A percentile compares a stretch with the other conserved stretches of the same genome.
These are phyloP conservation scores for Catamblyrhynchus diadema DNA, from an alignment of 2,797 vertebrate species.

Conservation along the genomic window DNA sequence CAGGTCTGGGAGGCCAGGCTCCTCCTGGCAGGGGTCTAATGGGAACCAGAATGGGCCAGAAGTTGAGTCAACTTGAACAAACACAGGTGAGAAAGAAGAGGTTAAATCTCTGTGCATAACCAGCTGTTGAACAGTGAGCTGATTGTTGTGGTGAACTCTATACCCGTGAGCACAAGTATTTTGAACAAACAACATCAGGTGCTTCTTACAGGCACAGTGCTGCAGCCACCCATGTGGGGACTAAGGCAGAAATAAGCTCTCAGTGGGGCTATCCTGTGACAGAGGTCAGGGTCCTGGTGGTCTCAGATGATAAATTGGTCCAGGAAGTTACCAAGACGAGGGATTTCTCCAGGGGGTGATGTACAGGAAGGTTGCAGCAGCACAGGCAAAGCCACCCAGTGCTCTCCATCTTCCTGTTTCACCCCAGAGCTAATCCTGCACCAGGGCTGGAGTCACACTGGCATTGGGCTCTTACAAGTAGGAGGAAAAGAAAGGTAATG, in stretches of 20 bases:
- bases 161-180: background rate
- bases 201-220: accelerated
- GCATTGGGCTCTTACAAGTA: accelerated
- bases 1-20: background rate
- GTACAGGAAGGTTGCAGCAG: background rate
- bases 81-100: background rate
- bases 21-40: background rate
- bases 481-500: background rate
- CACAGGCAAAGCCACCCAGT: background rate
- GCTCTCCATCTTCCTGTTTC: background rate
- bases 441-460: background rate
- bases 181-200: background rate
- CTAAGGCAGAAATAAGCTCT: background rate
- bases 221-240: background rate
- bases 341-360: background rate
- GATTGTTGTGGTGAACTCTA: background rate
- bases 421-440: background rate
- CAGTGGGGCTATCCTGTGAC: background rate
- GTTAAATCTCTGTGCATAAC: background rate
- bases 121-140: too few species aligned
- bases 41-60: background rate
- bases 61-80: background rate
- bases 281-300: background rate
- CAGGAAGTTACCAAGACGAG: background rate
- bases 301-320: background rate